A percentile compares a stretch with the other conserved stretches of the same genome.
Conservation (phyloP, 1,140 invertebrate genomes). For the Psilanteris sp. region DNA sequence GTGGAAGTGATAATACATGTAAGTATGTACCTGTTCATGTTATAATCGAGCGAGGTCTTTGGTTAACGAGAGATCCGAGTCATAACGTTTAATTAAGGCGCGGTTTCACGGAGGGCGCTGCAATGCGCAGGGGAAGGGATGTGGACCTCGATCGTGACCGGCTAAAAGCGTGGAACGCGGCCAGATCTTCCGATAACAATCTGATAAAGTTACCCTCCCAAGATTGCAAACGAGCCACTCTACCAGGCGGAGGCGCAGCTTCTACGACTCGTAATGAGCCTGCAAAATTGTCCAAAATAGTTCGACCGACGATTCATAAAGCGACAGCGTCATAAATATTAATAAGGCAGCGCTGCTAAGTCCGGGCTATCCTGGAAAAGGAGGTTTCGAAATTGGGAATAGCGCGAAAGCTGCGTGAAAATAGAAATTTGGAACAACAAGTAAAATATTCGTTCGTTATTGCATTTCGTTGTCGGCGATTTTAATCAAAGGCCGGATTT, state of each 20-base stretch:
- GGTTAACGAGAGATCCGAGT: slow-evolving; percentile 78
- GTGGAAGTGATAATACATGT: slow-evolving; percentile 61
- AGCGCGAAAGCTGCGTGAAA: no score
- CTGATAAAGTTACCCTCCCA: slow-evolving; percentile 78
- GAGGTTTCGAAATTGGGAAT: background rate
- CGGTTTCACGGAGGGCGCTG: slow-evolving; percentile 68
- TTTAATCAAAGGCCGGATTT: no score
- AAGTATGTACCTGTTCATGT: slow-evolving; percentile 66
- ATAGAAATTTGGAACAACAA: no score
- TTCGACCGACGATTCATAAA: slow-evolving; percentile 38
- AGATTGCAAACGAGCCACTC: slow-evolving; percentile 71
- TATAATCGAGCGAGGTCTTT: slow-evolving; percentile 71
- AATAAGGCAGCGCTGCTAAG: slow-evolving; percentile 3
- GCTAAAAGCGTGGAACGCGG: slow-evolving; percentile 75
- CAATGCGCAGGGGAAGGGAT: slow-evolving; percentile 45
- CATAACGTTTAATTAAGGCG: slow-evolving; percentile 81
- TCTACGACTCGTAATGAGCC: slow-evolving; percentile 53
- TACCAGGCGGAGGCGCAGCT: slow-evolving; percentile 30
- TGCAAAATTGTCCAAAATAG: slow-evolving; percentile 61
- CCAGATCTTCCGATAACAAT: slow-evolving; percentile 78
- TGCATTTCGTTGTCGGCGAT: no score
- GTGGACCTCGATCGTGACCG: slow-evolving; percentile 77
- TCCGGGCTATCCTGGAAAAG: no score
- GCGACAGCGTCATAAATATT: slow-evolving; percentile 21
- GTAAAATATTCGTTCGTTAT: no score